Percentiles rank a stretch among this genome's conserved stretches.
phyloP scores from a whole-genome alignment of 2,113 vertebrate species.

The Tragelaphus buxtoni region DNA sequence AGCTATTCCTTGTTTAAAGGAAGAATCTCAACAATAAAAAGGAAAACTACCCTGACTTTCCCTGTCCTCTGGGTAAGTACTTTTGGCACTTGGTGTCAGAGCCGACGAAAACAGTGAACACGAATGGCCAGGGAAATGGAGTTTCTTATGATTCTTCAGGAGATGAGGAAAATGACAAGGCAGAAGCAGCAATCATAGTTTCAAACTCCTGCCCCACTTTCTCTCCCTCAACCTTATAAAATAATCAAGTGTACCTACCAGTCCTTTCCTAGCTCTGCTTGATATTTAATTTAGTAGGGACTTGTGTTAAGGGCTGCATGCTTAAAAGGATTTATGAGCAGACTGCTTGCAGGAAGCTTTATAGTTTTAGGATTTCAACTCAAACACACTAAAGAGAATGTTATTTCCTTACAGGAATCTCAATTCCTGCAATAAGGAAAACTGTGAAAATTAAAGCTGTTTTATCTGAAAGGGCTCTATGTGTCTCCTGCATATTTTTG shows the following conservation, averaged over 20 bases:
- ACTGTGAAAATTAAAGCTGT: constrained; percentile 10
- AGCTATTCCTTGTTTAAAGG: neutral
- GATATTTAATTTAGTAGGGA: constrained; percentile 73
- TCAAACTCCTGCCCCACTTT: constrained; percentile 59
- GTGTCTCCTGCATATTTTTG: neutral
- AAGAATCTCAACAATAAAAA: neutral
- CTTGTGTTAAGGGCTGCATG: constrained; percentile 63
- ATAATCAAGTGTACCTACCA: constrained; percentile 66
- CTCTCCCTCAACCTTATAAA: constrained; percentile 57
- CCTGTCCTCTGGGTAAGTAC: neutral
- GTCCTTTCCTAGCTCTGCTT: constrained; percentile 58
- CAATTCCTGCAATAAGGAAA: constrained; percentile 16
- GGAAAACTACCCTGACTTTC: neutral
- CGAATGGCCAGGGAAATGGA: neutral
- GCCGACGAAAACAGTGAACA: neutral
- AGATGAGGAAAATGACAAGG: neutral
- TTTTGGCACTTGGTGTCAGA: neutral
- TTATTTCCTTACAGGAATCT: constrained; percentile 33
- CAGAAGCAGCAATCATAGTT: constrained; percentile 47
- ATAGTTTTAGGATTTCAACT: constrained; percentile 51
- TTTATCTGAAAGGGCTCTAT: constrained; percentile 18
- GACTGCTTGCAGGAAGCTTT: constrained; percentile 45
- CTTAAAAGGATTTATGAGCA: constrained; percentile 76
- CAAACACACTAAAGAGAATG: constrained; percentile 43
- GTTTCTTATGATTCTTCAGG: constrained; percentile 33